A percentile compares a stretch with the other conserved stretches of the same genome.
Evolutionary conservation across 2,888 invertebrate species (phyloP).

Genomic region (Crossocerus cetratus): DNA sequence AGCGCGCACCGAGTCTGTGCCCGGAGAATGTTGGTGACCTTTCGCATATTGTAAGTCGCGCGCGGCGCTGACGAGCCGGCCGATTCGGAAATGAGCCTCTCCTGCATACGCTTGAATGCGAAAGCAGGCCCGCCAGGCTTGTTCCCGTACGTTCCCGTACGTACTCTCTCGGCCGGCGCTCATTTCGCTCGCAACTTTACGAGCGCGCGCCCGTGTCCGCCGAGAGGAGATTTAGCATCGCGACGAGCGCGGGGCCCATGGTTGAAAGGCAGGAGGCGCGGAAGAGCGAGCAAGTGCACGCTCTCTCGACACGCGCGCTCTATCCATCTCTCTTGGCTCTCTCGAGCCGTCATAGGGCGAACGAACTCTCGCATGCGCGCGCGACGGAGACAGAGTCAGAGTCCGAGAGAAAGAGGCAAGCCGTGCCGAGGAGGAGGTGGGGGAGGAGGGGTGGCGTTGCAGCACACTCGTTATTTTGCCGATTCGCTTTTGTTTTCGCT

Average conservation of each 20-base stretch:
- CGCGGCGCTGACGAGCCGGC: not conserved
- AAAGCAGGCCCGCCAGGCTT: no score
- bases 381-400: not conserved
- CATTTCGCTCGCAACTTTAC: slow-evolving; percentile 32
- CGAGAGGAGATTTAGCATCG: slow-evolving; percentile 4
- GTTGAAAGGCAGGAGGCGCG: no score
- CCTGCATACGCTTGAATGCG: slow-evolving; percentile 6
- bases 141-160: not conserved
- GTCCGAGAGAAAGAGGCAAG: no score
- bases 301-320: no score
- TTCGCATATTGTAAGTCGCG: slow-evolving; percentile 6
- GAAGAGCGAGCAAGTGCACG: no score
- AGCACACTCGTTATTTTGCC: slow-evolving; percentile 8
- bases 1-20: no score
- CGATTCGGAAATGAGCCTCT: not conserved
- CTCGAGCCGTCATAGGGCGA: no score
- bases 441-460: slow-evolving; percentile 13
- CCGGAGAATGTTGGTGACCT: no score
- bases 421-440: no score
- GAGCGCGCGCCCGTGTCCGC: slow-evolving; percentile 4
- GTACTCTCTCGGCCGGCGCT: slow-evolving; percentile 16
- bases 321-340: no score
- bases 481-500: slow-evolving; percentile 39
- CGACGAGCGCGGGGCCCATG: not conserved
- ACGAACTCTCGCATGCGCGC: not conserved